Percentiles rank a stretch among this genome's conserved stretches.
phyloP scores from a whole-genome alignment of 2,888 invertebrate species.

The Mesorhabditis sp. region DNA sequence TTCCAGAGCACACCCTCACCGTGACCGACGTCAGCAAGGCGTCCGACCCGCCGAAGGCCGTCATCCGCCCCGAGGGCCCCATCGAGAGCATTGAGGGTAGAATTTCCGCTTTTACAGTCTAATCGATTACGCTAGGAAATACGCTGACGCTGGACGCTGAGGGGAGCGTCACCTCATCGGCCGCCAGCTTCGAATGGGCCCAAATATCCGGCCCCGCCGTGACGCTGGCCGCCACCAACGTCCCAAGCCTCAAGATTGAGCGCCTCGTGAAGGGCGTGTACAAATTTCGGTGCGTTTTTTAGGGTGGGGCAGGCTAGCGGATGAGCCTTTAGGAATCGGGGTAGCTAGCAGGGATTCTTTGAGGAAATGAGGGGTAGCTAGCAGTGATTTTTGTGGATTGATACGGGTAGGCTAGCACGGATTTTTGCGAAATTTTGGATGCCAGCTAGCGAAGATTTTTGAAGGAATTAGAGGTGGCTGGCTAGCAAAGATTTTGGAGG shows the following conservation, averaged over 20 bases:
- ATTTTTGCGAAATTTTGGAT: too few relatives aligned
- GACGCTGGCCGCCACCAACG: background rate
- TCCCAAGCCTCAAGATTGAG: background rate
- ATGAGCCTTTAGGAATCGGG: too few relatives aligned
- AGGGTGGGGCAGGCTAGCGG: too few relatives aligned
- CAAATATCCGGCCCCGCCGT: background rate
- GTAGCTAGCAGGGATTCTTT: too few relatives aligned
- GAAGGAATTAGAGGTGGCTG: too few relatives aligned
- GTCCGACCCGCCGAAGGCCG: background rate
- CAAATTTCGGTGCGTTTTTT: constrained; percentile 4
- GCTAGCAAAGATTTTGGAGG: too few relatives aligned
- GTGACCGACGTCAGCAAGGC: background rate
- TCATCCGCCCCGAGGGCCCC: background rate
- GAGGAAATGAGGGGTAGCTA: too few relatives aligned
- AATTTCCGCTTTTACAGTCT: too few relatives aligned
- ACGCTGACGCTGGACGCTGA: constrained; percentile 6
- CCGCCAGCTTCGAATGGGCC: background rate
- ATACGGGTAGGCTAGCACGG: too few relatives aligned
- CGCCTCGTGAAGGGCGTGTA: background rate
- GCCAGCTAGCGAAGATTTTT: too few relatives aligned
- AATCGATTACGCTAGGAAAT: background rate
- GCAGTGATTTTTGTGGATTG: too few relatives aligned
- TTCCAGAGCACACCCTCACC: background rate
- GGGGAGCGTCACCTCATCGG: background rate
- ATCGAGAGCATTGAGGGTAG: background rate